Evolutionary conservation across 2,113 vertebrate genomes (phyloP).

Genomic region (Mionectes macconnelli): DNA sequence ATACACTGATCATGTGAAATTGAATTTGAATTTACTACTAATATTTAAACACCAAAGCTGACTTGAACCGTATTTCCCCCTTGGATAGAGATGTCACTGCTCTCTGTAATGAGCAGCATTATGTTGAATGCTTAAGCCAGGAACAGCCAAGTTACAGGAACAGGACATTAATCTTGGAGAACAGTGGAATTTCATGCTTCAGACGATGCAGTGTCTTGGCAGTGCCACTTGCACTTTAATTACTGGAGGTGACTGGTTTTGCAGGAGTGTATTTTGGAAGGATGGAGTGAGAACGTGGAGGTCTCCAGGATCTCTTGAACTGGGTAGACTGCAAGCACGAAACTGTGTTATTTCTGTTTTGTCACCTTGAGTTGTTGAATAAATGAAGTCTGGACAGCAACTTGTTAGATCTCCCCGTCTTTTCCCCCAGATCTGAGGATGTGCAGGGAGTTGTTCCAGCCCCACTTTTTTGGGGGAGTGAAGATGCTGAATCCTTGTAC

Average conservation of each 20-base stretch:
- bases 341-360: background rate
- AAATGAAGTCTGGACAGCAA: background rate
- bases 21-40: conserved; percentile 73
- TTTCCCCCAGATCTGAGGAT: background rate
- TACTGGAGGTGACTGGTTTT: background rate
- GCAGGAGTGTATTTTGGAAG: background rate
- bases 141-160: conserved; percentile 53
- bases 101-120: conserved; percentile 62
- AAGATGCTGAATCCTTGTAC: background rate
- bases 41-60: conserved; percentile 69
- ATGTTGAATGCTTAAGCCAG: conserved; percentile 64
- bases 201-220: background rate
- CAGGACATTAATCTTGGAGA: conserved; percentile 57
- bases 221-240: conserved; percentile 20
- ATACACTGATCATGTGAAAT: conserved; percentile 69
- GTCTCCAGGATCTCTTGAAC: background rate
- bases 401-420: background rate
- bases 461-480: rapidly evolving
- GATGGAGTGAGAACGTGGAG: background rate
- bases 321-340: background rate
- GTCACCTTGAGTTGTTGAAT: background rate
- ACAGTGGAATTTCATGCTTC: conserved; percentile 32
- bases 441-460: background rate
- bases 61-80: conserved; percentile 68
- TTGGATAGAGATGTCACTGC: conserved; percentile 69